These are phyloP conservation scores for Hiodon tergisus DNA, from an alignment of 2,113 vertebrate species.

Conservation along the genomic window DNA sequence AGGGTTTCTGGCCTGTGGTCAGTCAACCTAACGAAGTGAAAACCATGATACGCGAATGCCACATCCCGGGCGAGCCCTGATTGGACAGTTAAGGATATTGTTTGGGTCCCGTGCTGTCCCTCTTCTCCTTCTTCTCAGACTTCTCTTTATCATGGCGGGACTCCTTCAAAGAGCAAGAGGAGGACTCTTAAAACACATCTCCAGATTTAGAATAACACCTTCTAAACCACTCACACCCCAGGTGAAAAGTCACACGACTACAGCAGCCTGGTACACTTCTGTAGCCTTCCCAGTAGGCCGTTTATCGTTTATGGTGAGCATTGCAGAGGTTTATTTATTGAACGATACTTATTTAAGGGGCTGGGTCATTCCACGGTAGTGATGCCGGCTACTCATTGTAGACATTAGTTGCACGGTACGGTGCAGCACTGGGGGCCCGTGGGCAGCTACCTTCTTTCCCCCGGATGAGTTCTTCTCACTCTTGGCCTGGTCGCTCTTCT, in stretches of 20 bases:
- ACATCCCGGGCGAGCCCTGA: neutral
- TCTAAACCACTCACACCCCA: no score
- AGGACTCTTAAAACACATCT: no score
- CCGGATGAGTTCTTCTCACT: conserved; percentile 85
- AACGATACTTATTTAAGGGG: no score
- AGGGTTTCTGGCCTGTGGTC: neutral
- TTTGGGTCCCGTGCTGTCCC: conserved; percentile 79
- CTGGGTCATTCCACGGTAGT: neutral
- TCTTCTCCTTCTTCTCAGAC: conserved; percentile 87
- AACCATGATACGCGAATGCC: neutral
- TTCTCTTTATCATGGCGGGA: conserved; percentile 90
- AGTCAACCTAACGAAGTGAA: neutral
- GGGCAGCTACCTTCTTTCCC: conserved; percentile 82
- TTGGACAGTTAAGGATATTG: conserved; percentile 80
- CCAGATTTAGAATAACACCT: no score
- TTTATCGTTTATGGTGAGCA: no score
- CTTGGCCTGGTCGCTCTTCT: conserved; percentile 88
- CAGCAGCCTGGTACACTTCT: neutral
- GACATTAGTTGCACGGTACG: neutral
- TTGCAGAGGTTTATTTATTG: no score
- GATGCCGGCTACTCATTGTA: neutral
- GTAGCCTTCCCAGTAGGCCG: neutral
- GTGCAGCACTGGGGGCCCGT: neutral
- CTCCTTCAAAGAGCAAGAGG: conserved; percentile 58
- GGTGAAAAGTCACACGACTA: no score